Evolutionary conservation across 2,888 invertebrate genomes (phyloP).

Genomic region (Conchocele bisecta): DNA sequence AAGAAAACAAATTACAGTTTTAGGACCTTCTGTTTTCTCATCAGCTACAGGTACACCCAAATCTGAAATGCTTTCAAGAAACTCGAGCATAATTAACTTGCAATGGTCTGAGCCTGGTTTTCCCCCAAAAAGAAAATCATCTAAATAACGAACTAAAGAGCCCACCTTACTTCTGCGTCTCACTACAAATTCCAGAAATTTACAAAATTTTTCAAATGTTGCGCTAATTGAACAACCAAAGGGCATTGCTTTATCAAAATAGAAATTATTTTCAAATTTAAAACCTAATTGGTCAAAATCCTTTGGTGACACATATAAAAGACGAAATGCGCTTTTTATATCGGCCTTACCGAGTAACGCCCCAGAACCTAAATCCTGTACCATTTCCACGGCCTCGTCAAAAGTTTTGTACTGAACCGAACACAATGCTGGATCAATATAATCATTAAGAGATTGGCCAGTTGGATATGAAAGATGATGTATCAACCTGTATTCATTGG

Average conservation of each 20-base stretch:
- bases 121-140: conserved; percentile 37
- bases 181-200: conserved; percentile 32
- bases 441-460: conserved; percentile 21
- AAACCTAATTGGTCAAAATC: conserved; percentile 41
- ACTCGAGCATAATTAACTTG: background rate
- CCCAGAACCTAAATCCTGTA: conserved; percentile 16
- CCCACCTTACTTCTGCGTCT: background rate
- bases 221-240: conserved; percentile 38
- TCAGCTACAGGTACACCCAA: conserved; percentile 19
- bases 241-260: conserved; percentile 32
- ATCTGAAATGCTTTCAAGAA: background rate
- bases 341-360: conserved; percentile 1
- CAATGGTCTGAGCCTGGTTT: background rate
- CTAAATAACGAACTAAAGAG: conserved; percentile 28
- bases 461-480: conserved; percentile 36
- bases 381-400: conserved; percentile 27
- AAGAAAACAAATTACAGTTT: conserved; percentile 7
- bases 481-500: conserved; percentile 20
- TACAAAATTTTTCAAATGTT: conserved; percentile 42
- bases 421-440: conserved; percentile 32
- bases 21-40: conserved; percentile 23
- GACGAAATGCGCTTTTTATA: conserved; percentile 21
- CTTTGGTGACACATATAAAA: conserved; percentile 10
- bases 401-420: conserved; percentile 28
- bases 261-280: conserved; percentile 21